These are phyloP conservation scores for Phenganax subtilis DNA, from an alignment of 92 coral and sea anemone genomes.

Conservation along the genomic window DNA sequence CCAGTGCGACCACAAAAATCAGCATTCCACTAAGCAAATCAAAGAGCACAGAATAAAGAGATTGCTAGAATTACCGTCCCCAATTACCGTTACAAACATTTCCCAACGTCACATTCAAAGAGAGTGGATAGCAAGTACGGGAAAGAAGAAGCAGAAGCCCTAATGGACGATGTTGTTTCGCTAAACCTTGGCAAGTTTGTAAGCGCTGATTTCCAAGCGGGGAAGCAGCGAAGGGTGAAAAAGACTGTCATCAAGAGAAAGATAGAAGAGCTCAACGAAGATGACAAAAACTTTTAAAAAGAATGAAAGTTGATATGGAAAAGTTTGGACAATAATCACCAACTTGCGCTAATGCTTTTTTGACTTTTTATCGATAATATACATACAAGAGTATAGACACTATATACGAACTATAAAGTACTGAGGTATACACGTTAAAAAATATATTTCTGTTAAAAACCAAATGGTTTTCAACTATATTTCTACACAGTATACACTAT, in stretches of 20 bases:
- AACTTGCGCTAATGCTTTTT: too few relatives aligned
- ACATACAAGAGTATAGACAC: too few relatives aligned
- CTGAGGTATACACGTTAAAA: too few relatives aligned
- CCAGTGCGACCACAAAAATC: not conserved
- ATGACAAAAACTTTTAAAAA: constrained; percentile 7
- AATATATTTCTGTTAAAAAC: too few relatives aligned
- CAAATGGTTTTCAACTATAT: too few relatives aligned
- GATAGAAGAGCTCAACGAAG: constrained; percentile 16
- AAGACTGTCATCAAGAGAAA: constrained; percentile 30
- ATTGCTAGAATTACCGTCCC: constrained; percentile 49
- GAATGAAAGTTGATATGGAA: not conserved
- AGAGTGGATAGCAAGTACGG: constrained; percentile 57
- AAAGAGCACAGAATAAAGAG: constrained; percentile 48
- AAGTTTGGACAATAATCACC: too few relatives aligned
- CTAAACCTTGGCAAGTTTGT: constrained; percentile 20
- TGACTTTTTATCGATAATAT: too few relatives aligned
- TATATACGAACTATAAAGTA: too few relatives aligned
- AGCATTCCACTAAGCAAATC: not conserved
- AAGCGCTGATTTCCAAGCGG: constrained; percentile 34
- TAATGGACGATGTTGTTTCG: constrained; percentile 44
- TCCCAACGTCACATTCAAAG: constrained; percentile 56
- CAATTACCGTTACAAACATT: constrained; percentile 48
- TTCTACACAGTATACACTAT: too few relatives aligned
- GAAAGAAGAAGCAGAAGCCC: constrained; percentile 59
- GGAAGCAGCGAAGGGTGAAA: constrained; percentile 11